Percentiles rank a stretch among this genome's conserved stretches.
Evolutionary conservation across 2,888 invertebrate species (phyloP).

Genomic region (Campoplex nolae): DNA sequence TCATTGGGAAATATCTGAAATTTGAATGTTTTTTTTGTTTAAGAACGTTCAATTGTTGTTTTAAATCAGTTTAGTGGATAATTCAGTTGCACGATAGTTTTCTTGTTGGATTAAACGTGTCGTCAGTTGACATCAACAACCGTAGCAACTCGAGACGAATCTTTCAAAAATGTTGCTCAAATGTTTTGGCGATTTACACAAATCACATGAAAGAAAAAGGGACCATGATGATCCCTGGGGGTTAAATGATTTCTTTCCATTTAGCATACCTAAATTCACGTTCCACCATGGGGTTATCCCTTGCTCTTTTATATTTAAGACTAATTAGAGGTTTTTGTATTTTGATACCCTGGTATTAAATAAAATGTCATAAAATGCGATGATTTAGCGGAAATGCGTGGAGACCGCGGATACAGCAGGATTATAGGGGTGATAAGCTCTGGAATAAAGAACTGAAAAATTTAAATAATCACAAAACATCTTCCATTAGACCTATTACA

Average conservation of each 20-base stretch:
- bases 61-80: background rate
- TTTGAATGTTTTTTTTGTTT: background rate
- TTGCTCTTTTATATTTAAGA: background rate
- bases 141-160: too few relatives aligned
- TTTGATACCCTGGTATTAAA: background rate
- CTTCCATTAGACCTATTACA: background rate
- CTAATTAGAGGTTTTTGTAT: background rate
- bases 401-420: background rate
- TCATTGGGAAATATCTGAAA: background rate
- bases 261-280: background rate
- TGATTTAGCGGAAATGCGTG: background rate
- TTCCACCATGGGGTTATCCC: background rate
- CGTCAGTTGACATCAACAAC: background rate
- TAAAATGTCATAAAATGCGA: background rate
- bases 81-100: background rate
- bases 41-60: background rate
- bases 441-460: background rate
- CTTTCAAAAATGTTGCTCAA: too few relatives aligned
- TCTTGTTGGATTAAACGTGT: background rate
- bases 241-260: conserved; percentile 3
- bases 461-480: conserved; percentile 4
- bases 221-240: background rate
- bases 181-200: background rate
- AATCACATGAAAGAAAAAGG: background rate
- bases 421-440: conserved; percentile 2